Evolutionary conservation across 1,140 invertebrate genomes (phyloP).

Genomic region (Ruditapes philippinarum): DNA sequence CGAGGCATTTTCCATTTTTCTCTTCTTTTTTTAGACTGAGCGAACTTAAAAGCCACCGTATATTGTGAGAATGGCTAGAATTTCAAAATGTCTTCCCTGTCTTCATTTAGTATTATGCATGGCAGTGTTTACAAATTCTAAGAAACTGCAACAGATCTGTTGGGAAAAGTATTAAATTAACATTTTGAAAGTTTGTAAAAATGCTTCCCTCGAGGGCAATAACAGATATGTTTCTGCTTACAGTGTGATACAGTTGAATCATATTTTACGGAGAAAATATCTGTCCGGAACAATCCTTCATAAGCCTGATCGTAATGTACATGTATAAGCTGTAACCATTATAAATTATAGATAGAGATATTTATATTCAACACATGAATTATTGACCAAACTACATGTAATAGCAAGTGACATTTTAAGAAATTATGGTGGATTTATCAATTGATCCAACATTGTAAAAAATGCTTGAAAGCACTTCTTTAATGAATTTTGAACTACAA

Average conservation of each 20-base stretch:
- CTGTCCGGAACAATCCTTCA: background rate
- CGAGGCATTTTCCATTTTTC: background rate
- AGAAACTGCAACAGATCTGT: constrained; percentile 43
- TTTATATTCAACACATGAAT: too few relatives aligned
- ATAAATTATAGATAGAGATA: too few relatives aligned
- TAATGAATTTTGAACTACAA: too few relatives aligned
- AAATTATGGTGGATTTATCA: too few relatives aligned
- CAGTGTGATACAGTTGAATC: background rate
- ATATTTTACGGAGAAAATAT: constrained; percentile 1
- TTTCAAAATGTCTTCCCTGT: constrained; percentile 27
- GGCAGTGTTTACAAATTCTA: constrained; percentile 32
- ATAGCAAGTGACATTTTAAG: too few relatives aligned
- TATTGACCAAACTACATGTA: too few relatives aligned
- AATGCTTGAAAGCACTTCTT: too few relatives aligned
- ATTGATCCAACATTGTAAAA: too few relatives aligned
- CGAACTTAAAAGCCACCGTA: background rate
- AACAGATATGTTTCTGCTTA: constrained; percentile 49
- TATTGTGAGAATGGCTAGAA: background rate
- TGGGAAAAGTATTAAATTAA: constrained; percentile 62
- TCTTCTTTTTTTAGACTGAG: too few relatives aligned
- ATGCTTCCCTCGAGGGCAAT: constrained; percentile 12
- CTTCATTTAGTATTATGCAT: constrained; percentile 14
- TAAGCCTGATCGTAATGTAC: background rate
- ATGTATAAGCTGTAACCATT: too few relatives aligned
- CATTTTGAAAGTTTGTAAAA: constrained; percentile 55